Base-by-base conservation (phyloP, 2,888 invertebrate species). In the Acheta domesticus region DNA sequence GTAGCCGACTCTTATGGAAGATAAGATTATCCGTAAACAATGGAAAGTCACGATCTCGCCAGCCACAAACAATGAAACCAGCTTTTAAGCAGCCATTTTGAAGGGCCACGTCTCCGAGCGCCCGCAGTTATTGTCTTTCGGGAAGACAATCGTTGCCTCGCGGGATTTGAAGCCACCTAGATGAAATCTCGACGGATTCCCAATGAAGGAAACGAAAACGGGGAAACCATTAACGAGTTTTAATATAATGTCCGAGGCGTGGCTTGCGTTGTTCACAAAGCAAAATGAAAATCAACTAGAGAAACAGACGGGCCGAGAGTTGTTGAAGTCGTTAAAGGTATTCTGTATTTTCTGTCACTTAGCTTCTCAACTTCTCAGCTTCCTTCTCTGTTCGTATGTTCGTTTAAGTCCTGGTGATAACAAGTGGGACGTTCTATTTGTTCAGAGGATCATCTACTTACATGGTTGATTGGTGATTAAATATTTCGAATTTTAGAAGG, bases 21-120 rank as follows among this genome's bases (percentile, higher is more conserved):
- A 62, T 62, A 62, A 62, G 62, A 62, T 62, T 62, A 62, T 62
- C 62, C 62, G 62, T n/a, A 62, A 14, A 62, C 62, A 62, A 62
- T 62, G 62, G 62, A 19, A 19, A 14, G 14, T n/a, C 62, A 62
- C 62, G 16, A 62, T 62, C 62, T 62, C 62, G 14, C 16, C 16
- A n/a, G 62, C n/a, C 62, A 62, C 62, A 62, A n/a, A 62, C 62
- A 62, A 62, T 62, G 62, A 14, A 62, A 62, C 62, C 62, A 62
- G 62, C 62, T 62, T n/a, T n/a, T 14, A n/a, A 62, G 62, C 62
- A 14, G n/a, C n/a, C 62, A 19, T 62, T 62, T n/a, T n/a, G 62
- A 19, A n/a, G 62, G 62, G n/a, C 62, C n/a, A n/a, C n/a, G 62
- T 62, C 62, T 62, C n/a, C n/a, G 62, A n/a, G n/a, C 16, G 16